These are phyloP conservation scores for Gryllus longicercus DNA, from an alignment of 2,888 invertebrate genomes.

Conservation along the genomic window DNA sequence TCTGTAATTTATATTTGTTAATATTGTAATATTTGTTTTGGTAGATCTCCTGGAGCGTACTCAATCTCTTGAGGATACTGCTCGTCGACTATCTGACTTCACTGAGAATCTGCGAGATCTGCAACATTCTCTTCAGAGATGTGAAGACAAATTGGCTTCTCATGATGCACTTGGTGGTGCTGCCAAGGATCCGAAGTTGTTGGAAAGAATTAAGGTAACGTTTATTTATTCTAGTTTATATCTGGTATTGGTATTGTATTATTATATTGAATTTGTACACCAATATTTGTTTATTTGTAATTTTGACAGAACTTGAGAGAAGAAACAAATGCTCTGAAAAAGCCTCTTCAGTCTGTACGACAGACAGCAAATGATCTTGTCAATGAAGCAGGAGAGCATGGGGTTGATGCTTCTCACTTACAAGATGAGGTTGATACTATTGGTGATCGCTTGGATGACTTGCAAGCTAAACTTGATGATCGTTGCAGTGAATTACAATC, in stretches of 20 bases:
- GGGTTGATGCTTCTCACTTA: conserved; percentile 71
- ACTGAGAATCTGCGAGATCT: conserved; percentile 79
- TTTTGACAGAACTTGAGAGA: conserved; percentile 60
- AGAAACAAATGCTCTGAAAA: conserved; percentile 73
- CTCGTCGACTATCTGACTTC: conserved; percentile 77
- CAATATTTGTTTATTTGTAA: neutral
- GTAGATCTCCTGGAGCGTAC: conserved; percentile 57
- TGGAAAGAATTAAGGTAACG: conserved; percentile 73
- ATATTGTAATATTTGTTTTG: conserved; percentile 4
- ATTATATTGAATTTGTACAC: too few relatives aligned
- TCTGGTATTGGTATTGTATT: neutral
- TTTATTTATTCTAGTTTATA: neutral
- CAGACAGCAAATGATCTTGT: conserved; percentile 73
- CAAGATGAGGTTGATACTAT: conserved; percentile 74
- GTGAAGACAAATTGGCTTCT: conserved; percentile 79
- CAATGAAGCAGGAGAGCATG: conserved; percentile 70
- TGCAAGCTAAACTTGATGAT: conserved; percentile 73
- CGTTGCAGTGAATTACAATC: conserved; percentile 76
- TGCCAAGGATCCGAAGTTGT: conserved; percentile 75
- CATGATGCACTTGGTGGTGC: conserved; percentile 71
- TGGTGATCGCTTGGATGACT: conserved; percentile 70
- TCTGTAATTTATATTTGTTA: conserved; percentile 23
- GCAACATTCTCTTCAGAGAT: conserved; percentile 79
- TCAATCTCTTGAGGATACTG: conserved; percentile 78
- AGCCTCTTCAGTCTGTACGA: conserved; percentile 65